Base-by-base conservation (phyloP, 2,888 invertebrate species). In the Plagodis pulveraria region DNA sequence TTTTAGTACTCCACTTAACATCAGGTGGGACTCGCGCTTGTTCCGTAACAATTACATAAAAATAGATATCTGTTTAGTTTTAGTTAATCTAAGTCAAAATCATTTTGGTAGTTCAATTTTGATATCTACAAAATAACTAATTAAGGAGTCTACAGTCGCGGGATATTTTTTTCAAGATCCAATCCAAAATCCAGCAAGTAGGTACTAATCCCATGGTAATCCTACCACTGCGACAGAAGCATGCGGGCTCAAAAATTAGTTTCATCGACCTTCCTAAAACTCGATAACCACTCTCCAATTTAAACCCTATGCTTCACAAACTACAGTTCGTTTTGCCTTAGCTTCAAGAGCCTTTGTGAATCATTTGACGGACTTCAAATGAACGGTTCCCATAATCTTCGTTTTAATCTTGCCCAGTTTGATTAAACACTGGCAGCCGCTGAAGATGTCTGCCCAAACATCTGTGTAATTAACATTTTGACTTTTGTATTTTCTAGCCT, bases 161-260 rank as follows among this genome's bases (percentile, higher is more conserved):
- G n/a, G n/a, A n/a, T n/a, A n/a, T n/a, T n/a, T n/a, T n/a, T n/a
- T n/a, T n/a, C n/a, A n/a, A n/a, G n/a, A n/a, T n/a, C n/a, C n/a
- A n/a, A n/a, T n/a, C n/a, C 22, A 22, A 22, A 22, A 22, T 22
- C 22, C 22, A 22, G 22, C 22, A 22, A 22, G 4, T 22, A 22
- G 22, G 22, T 22, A 56, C 47, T 11, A n/a, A 60, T 72, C 54
- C 35, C 50, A 66, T 71, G 57, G 71, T 56, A 64, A 72, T 61
- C 69, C 64, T 51, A 65, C 65, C 0, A 67, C 69, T 63, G 57
- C 63, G 60, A 69, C 66, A 50, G 61, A 68, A 71, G 65, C 74
- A 83, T 84, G 83, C 84, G 84, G 84, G 83, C 68, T 70, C 61
- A 56, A 62, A 76, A 76, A 78, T 80, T 77, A 73, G 75, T 76